phyloP scores from a whole-genome alignment of 2,888 invertebrate genomes.

The Camptogramma bilineatum region DNA sequence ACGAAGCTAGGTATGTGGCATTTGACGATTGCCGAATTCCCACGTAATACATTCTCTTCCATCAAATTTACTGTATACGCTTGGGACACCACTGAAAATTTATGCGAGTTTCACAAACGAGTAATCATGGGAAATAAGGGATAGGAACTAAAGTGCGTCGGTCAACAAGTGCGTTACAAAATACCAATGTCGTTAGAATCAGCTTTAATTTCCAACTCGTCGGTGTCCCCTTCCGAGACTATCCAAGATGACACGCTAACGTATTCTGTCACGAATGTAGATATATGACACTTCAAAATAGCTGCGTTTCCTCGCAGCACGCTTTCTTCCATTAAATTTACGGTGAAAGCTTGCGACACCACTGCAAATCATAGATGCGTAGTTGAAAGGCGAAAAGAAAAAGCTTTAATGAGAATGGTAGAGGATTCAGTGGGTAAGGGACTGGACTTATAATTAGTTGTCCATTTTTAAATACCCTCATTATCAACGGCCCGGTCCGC shows the following conservation, averaged over 20 bases:
- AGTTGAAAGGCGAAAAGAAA: conserved; percentile 16
- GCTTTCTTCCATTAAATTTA: conserved; percentile 96
- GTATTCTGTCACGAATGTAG: conserved; percentile 96
- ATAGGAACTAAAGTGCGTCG: conserved; percentile 41
- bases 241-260: conserved; percentile 95
- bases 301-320: conserved; percentile 95
- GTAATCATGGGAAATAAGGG: conserved; percentile 16
- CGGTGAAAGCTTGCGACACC: conserved; percentile 94
- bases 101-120: conserved; percentile 3
- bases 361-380: conserved; percentile 85
- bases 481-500: conserved; percentile 59
- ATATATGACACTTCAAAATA: conserved; percentile 96
- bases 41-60: conserved; percentile 96
- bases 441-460: conserved; percentile 39
- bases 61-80: conserved; percentile 95
- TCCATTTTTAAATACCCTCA: conserved; percentile 61
- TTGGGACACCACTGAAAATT: conserved; percentile 93
- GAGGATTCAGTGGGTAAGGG: conserved; percentile 36
- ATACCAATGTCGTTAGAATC: conserved; percentile 76
- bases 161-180: conserved; percentile 30
- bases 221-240: conserved; percentile 88
- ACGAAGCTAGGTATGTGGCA: conserved; percentile 97
- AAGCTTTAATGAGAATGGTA: conserved; percentile 10
- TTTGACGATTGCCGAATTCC: conserved; percentile 95
- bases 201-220: conserved; percentile 79